These are phyloP conservation scores for Teinopalpus imperialis DNA, from an alignment of 2,888 invertebrate species.

Conservation along the genomic window DNA sequence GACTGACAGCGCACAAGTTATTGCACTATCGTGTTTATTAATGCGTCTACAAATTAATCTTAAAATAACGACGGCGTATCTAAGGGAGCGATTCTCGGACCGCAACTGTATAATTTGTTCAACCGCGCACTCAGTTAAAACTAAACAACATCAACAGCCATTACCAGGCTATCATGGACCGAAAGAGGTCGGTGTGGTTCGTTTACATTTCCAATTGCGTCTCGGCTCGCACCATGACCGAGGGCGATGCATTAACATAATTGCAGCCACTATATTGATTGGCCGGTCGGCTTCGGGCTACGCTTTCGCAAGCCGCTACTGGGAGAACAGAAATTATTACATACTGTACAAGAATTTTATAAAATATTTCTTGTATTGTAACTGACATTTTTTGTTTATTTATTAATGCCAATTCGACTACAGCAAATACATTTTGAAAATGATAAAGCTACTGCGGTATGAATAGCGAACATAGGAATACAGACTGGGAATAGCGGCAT, in stretches of 20 bases:
- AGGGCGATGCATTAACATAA: constrained; percentile 76
- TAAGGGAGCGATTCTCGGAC: constrained; percentile 13
- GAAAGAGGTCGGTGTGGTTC: constrained; percentile 50
- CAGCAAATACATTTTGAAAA: too few relatives aligned
- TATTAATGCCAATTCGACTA: too few relatives aligned
- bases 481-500: too few relatives aligned
- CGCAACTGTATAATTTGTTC: constrained; percentile 35
- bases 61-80: constrained; percentile 19
- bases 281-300: constrained; percentile 50
- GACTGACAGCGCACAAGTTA: constrained; percentile 3
- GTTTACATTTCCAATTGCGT: constrained; percentile 70
- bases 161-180: constrained; percentile 51
- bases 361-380: too few relatives aligned
- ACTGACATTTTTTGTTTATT: too few relatives aligned
- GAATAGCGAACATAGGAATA: too few relatives aligned
- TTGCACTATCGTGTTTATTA: constrained; percentile 14
- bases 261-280: constrained; percentile 76
- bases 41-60: constrained; percentile 22
- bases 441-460: too few relatives aligned
- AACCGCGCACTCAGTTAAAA: constrained; percentile 31
- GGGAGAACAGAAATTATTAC: constrained; percentile 35
- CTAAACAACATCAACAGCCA: constrained; percentile 38
- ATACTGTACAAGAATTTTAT: constrained; percentile 30
- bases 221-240: constrained; percentile 50
- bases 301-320: constrained; percentile 42